These are phyloP conservation scores for Paramacrobiotus metropolitanus DNA, from an alignment of 1,140 invertebrate genomes.

Conservation along the genomic window DNA sequence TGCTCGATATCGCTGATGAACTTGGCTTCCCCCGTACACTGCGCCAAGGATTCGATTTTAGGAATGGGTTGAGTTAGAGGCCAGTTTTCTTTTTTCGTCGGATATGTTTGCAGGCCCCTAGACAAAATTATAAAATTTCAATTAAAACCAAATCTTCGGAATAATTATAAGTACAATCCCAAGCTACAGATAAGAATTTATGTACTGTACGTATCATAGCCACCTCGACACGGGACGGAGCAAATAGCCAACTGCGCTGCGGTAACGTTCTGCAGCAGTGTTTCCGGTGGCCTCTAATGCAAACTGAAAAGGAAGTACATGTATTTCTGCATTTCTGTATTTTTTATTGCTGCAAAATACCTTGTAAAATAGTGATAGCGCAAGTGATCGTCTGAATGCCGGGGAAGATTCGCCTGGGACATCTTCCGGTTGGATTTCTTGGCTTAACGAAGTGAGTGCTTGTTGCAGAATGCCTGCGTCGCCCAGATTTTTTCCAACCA, in stretches of 20 bases:
- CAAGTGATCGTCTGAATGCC: slow-evolving; percentile 23
- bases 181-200: too few relatives aligned
- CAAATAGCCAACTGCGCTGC: not conserved
- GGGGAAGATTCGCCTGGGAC: slow-evolving; percentile 37
- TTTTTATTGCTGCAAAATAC: not conserved
- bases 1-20: slow-evolving; percentile 38
- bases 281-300: slow-evolving; percentile 14
- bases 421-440: slow-evolving; percentile 36
- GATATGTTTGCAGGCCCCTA: slow-evolving; percentile 41
- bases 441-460: slow-evolving; percentile 31
- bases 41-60: slow-evolving; percentile 46
- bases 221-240: too few relatives aligned
- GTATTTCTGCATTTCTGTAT: not conserved
- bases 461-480: slow-evolving; percentile 30
- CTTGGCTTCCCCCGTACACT: slow-evolving; percentile 43
- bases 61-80: slow-evolving; percentile 48
- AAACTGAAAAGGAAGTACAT: not conserved
- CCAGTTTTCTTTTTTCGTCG: slow-evolving; percentile 43
- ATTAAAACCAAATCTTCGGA: too few relatives aligned
- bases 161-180: too few relatives aligned
- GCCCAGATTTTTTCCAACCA: slow-evolving; percentile 30
- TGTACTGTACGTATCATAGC: too few relatives aligned
- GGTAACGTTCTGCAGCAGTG: slow-evolving; percentile 13
- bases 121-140: too few relatives aligned
- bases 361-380: slow-evolving; percentile 13